These are phyloP conservation scores for Caenorhabditis latens DNA, from an alignment of 1,140 invertebrate genomes.

Conservation along the genomic window DNA sequence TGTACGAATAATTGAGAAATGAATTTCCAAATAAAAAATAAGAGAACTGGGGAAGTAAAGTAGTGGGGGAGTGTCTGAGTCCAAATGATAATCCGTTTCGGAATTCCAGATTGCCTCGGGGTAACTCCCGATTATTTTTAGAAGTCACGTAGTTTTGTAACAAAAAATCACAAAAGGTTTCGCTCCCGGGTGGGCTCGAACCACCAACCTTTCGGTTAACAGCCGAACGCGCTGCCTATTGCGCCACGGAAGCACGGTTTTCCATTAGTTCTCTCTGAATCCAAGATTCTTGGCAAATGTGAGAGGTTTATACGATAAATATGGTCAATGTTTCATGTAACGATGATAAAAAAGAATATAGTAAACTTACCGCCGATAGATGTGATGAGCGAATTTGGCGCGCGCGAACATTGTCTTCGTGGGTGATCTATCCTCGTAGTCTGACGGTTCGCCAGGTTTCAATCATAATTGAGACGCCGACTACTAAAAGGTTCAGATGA, in stretches of 20 bases:
- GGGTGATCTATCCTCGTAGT: conserved; percentile 36
- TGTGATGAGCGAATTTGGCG: conserved; percentile 48
- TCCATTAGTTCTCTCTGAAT: too few species aligned
- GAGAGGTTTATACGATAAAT: too few species aligned
- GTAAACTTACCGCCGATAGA: conserved; percentile 49
- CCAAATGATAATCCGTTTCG: conserved; percentile 13
- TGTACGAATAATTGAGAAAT: neutral
- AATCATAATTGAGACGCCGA: conserved; percentile 51
- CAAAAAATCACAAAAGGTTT: conserved; percentile 52
- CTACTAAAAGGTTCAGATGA: conserved; percentile 7
- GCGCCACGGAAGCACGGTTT: conserved; percentile 62
- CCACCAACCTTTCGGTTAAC: conserved; percentile 78
- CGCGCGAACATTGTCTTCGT: conserved; percentile 48
- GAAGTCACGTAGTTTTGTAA: neutral
- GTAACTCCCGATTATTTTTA: neutral
- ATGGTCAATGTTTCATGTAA: too few species aligned
- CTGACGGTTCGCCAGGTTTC: conserved; percentile 41
- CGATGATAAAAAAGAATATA: too few species aligned
- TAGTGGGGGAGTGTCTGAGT: neutral
- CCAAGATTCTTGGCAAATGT: neutral
- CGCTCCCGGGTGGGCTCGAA: conserved; percentile 77
- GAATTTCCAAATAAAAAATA: neutral
- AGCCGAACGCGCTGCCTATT: conserved; percentile 74
- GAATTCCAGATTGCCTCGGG: neutral
- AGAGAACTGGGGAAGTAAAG: neutral